Evolutionary conservation across 2,888 invertebrate genomes (phyloP).

Genomic region (Dicyrtoma fusca): DNA sequence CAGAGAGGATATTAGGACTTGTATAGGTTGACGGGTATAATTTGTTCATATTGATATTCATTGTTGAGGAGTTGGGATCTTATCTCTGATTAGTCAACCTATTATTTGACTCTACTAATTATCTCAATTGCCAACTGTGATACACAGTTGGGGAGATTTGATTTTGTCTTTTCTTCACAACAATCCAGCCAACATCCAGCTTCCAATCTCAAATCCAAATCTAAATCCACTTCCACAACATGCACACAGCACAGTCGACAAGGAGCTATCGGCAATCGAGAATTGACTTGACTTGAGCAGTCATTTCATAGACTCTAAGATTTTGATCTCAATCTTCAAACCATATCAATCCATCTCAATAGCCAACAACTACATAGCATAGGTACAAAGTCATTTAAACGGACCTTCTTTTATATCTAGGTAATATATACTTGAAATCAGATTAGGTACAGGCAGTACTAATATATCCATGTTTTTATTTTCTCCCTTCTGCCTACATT

Average conservation of each 20-base stretch:
- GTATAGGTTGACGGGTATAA: slow-evolving; percentile 25
- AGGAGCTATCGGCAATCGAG: slow-evolving; percentile 15
- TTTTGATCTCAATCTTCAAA: slow-evolving; percentile 16
- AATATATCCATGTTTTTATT: no score
- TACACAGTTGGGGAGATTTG: slow-evolving; percentile 42
- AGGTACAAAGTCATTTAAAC: no score
- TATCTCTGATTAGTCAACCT: slow-evolving; percentile 46
- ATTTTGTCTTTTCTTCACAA: background rate
- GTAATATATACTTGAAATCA: no score
- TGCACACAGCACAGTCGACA: background rate
- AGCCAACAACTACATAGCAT: background rate
- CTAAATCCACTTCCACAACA: no score
- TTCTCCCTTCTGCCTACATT: no score
- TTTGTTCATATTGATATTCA: slow-evolving; percentile 42
- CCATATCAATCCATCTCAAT: slow-evolving; percentile 23
- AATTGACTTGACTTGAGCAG: background rate
- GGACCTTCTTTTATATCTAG: no score
- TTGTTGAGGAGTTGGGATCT: slow-evolving; percentile 24
- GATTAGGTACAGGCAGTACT: no score
- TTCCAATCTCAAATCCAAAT: no score
- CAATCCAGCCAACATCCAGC: no score
- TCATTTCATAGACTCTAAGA: background rate
- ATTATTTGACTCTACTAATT: slow-evolving; percentile 53
- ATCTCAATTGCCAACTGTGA: slow-evolving; percentile 51
- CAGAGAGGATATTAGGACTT: no score